phyloP scores from a whole-genome alignment of 2,888 invertebrate species.

The Melinaea menophilus region DNA sequence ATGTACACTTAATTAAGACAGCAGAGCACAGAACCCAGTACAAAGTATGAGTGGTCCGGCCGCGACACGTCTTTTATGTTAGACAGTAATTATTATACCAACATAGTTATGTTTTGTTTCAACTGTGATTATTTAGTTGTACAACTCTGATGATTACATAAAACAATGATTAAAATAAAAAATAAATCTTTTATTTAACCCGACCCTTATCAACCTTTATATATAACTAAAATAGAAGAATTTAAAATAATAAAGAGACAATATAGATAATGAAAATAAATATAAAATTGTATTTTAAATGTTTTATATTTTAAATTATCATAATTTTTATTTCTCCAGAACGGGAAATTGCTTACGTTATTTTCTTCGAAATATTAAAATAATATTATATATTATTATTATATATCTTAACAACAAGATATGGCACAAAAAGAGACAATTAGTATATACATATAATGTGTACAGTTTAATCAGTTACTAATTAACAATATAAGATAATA shows the following conservation, averaged over 20 bases:
- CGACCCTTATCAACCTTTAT: background rate
- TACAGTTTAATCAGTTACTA: too few relatives aligned
- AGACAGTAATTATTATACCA: conserved; percentile 60
- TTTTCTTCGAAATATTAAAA: too few relatives aligned
- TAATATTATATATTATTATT: too few relatives aligned
- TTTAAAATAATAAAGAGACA: background rate
- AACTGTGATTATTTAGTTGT: conserved; percentile 81
- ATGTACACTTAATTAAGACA: conserved; percentile 44
- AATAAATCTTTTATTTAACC: conserved; percentile 43
- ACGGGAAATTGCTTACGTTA: too few relatives aligned
- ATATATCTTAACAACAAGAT: too few relatives aligned
- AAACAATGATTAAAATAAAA: conserved; percentile 75
- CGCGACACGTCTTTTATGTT: conserved; percentile 49
- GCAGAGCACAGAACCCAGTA: conserved; percentile 73
- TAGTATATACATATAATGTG: too few relatives aligned
- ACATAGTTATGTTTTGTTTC: conserved; percentile 75
- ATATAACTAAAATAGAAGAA: background rate
- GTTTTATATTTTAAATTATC: too few relatives aligned
- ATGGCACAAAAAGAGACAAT: too few relatives aligned
- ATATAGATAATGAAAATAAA: background rate
- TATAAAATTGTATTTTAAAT: background rate
- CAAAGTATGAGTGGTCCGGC: conserved; percentile 46
- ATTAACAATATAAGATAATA: too few relatives aligned
- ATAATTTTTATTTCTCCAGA: too few relatives aligned
- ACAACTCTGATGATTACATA: conserved; percentile 78